A percentile compares a stretch with the other conserved stretches of the same genome.
phyloP scores from a whole-genome alignment of 2,113 vertebrate genomes.

The Paramormyrops kingsleyae region DNA sequence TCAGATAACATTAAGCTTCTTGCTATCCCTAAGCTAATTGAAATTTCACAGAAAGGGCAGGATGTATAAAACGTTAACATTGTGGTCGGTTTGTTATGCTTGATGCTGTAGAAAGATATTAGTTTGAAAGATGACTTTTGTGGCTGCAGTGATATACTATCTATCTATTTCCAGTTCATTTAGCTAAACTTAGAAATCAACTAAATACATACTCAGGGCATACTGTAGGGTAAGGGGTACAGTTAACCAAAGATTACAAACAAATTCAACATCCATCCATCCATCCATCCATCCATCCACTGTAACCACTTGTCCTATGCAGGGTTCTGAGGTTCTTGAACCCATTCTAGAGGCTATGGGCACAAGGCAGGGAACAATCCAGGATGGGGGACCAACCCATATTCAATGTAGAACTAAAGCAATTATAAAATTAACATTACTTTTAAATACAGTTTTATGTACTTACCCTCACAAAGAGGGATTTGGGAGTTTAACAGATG shows the following conservation, averaged over 20 bases:
- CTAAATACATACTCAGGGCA: not conserved
- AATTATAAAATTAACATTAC: not conserved
- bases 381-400: not conserved
- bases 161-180: not conserved
- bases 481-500: conserved; percentile 1
- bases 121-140: not conserved
- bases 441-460: not conserved
- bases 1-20: not conserved
- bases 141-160: not conserved
- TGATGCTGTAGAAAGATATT: not conserved
- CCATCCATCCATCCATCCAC: not conserved
- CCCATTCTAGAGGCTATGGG: not conserved
- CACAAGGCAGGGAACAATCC: not conserved
- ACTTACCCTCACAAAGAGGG: not conserved
- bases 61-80: not conserved
- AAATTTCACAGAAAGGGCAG: not conserved
- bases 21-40: not conserved
- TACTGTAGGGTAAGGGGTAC: not conserved
- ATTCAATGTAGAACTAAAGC: not conserved
- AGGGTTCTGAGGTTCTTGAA: not conserved
- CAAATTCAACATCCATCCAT: not conserved
- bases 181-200: not conserved
- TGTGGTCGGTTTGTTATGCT: not conserved
- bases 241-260: not conserved
- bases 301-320: not conserved